Conservation (phyloP, 2,113 vertebrate genomes). For the Cephalopterus ornatus region DNA sequence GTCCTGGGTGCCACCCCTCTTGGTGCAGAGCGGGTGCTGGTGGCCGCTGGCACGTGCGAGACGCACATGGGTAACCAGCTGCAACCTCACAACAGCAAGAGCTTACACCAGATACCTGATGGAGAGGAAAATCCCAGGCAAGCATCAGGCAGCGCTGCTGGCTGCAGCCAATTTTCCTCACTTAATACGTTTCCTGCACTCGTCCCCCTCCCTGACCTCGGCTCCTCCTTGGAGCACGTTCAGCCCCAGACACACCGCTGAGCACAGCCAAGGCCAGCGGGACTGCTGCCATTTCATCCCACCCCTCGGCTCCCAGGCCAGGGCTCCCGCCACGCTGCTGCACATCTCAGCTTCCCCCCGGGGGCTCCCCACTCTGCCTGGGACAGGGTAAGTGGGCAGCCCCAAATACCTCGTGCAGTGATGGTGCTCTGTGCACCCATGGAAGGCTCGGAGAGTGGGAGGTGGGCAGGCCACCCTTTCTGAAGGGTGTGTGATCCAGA, state of each 20-base stretch:
- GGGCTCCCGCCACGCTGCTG: not conserved
- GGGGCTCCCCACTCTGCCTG: not conserved
- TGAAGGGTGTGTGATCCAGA: not conserved
- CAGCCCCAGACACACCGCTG: not conserved
- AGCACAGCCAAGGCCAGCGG: slow-evolving; percentile 18
- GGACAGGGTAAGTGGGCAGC: not conserved
- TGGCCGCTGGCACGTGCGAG: not conserved
- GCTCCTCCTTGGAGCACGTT: slow-evolving; percentile 50
- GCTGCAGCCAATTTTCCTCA: slow-evolving; percentile 54
- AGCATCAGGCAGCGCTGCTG: slow-evolving; percentile 1
- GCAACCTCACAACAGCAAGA: not conserved
- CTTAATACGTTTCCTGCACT: slow-evolving; percentile 48
- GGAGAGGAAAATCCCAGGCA: slow-evolving; percentile 42
- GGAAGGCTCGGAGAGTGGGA: not conserved
- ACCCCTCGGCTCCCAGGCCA: not conserved
- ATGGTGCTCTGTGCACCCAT: not conserved
- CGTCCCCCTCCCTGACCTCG: slow-evolving; percentile 47
- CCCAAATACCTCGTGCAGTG: not conserved
- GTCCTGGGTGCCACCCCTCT: not conserved
- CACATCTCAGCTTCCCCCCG: not conserved
- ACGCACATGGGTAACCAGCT: not conserved
- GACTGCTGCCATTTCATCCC: slow-evolving; percentile 24
- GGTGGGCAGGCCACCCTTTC: not conserved
- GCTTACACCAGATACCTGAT: not conserved
- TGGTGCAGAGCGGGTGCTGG: not conserved